Base-by-base conservation (phyloP, 2,113 vertebrate genomes). In the Monopterus albus region DNA sequence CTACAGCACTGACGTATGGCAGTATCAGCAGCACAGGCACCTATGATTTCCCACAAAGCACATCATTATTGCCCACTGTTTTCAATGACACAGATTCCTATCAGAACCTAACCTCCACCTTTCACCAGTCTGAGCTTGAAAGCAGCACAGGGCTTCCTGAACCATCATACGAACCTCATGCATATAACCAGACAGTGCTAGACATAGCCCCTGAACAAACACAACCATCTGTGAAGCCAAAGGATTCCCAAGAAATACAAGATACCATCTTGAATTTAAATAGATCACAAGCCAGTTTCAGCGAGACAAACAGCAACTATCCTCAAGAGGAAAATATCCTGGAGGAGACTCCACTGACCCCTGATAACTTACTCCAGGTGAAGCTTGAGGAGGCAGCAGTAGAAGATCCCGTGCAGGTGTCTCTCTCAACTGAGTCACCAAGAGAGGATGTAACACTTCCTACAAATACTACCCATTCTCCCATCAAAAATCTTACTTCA, bases 81-180 rank as follows among this genome's bases (percentile, higher is more conserved):
- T 33, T 75, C 52, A 80, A 81, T 33, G 36, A 62, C 7, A 83
- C 85, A 7, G 60, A 80, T 33, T 64, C 65, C 23, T 21, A 35
- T 10, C 51, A 60, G 14, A 79, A 61, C 38, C 18, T 59, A 2
- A 91, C 75, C 66, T 47, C 83, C 25, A 86, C 75, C 40, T 52
- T 85, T 59, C 72, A 79, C 50, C 75, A 79, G 3, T 73, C 78
- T 49, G 84, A 82, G 29, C 36, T 52, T 60, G 79, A 79, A 64
- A 90, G 21, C 35, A 78, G 51, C 50, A 61, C 82, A 1, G 0
- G 28, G 13, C 46, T 79, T 20, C 52, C 66, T 0, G 25, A 71
- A 29, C 29, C 67, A 14, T 55, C 56, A 29, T 29, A 49, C n/a
- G 42, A 77, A 43, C 29, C 79, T 33, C 1, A 82, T 11, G 72